Evolutionary conservation across 2,797 vertebrate species (phyloP).

Genomic region (Neostethus bicornis): DNA sequence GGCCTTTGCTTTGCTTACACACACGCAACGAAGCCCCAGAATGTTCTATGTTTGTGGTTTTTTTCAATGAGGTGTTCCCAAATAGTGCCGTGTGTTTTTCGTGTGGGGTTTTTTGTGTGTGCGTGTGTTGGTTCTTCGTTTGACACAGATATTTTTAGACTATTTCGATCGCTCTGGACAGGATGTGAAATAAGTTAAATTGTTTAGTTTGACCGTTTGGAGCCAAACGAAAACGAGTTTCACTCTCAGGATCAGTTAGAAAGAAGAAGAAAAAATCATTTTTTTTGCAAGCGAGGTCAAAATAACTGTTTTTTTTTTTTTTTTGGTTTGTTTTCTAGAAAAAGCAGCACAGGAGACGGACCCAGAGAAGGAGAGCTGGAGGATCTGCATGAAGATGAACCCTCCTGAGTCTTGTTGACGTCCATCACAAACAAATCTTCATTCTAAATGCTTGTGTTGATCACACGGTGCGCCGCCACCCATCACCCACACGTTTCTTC

Average conservation of each 20-base stretch:
- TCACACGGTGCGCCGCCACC: conserved; percentile 9
- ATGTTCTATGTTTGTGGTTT: not conserved
- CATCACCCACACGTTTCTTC: conserved; percentile 5
- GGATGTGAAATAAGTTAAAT: conserved; percentile 1
- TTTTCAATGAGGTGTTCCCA: not conserved
- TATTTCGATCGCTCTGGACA: not conserved
- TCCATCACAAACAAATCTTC: conserved; percentile 2
- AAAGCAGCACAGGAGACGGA: conserved; percentile 87
- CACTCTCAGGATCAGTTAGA: conserved; percentile 8
- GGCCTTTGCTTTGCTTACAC: not conserved
- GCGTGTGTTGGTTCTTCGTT: not conserved
- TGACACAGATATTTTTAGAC: not conserved
- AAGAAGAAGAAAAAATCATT: not conserved
- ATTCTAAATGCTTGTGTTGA: conserved; percentile 12
- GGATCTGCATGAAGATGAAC: conserved; percentile 90
- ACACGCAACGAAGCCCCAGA: not conserved
- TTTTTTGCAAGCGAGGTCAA: not conserved
- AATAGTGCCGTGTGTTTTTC: not conserved
- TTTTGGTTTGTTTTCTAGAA: conserved; percentile 74
- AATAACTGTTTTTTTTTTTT: not conserved
- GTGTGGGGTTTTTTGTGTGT: not conserved
- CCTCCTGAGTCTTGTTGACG: conserved; percentile 78
- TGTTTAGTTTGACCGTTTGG: conserved; percentile 19
- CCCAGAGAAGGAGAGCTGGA: conserved; percentile 88
- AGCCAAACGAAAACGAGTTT: too few relatives aligned